Evolutionary conservation across 2,888 invertebrate genomes (phyloP), one percentile per base, ranked within the genome.

Genomic region (Drosophila emarginata): DNA sequence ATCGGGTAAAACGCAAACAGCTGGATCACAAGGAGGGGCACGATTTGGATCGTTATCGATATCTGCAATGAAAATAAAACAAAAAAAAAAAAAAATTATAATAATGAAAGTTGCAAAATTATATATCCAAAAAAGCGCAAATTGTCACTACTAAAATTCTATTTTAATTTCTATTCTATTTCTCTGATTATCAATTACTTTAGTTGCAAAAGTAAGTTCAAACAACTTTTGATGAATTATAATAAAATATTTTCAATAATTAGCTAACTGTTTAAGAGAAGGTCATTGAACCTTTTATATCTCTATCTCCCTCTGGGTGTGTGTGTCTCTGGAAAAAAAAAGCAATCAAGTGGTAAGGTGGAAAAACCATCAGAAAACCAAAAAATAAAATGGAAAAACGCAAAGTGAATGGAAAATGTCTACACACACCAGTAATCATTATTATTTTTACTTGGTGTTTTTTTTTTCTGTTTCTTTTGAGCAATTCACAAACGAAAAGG

Each of bases 41-140:
- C 97, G 94, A 93, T 98, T 97, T 14, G 97, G 97, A 92, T 98
- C 97, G 91, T 96, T 97, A 93, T 97, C 97, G 92, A 96, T 96
- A 92, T 97, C 97, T 97, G 93, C 0, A 11, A 3, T 28, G 15
- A 50, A 3, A 14, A 7, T 0, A 36, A 14, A n/a, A 11, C n/a
- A 18, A n/a, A 1, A 2, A 23, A 28, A 4, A 15, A 21, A 1
- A n/a, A 32, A 7, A 9, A 28, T 50, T 18, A 11, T 18, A 52
- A 54, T 36, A 56, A 59, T 57, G 45, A 18, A 53, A 79, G 65
- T 76, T 74, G 67, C 74, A 73, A 74, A 81, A 86, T 73, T 82
- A 85, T 23, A 23, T n/a, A n/a, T 23, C 4, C 6, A 26, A 26
- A 26, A 6, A n/a, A n/a, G n/a, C n/a, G n/a, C n/a, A n/a, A n/a